phyloP scores from a whole-genome alignment of 2,113 vertebrate species.

The Psilopsiagon aurifrons region DNA sequence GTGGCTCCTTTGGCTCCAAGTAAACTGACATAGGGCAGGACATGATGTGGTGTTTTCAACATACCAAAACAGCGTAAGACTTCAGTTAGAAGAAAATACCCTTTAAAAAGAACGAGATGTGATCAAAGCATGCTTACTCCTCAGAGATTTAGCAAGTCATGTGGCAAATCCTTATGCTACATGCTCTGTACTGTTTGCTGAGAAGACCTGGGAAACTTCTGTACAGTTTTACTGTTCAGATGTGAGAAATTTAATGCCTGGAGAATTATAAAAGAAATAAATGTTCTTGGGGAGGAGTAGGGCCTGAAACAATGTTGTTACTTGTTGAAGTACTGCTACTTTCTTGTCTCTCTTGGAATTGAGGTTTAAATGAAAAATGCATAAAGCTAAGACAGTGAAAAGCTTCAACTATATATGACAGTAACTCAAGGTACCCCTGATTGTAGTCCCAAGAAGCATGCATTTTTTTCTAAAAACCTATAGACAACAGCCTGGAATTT shows the following conservation, averaged over 20 bases:
- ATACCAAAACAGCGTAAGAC: not conserved
- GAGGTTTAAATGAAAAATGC: not conserved
- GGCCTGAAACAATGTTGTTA: not conserved
- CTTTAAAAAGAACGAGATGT: not conserved
- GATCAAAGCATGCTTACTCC: constrained; percentile 27
- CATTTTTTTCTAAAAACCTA: not conserved
- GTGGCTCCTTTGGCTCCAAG: not conserved
- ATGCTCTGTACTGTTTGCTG: not conserved
- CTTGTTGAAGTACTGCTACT: not conserved
- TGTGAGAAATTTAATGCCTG: not conserved
- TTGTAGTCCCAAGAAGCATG: not conserved
- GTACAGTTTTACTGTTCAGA: not conserved
- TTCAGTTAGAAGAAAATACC: not conserved
- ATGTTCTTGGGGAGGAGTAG: not conserved
- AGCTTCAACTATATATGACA: not conserved
- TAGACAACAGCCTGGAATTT: not conserved
- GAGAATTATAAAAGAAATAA: not conserved
- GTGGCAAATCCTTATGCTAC: constrained; percentile 6
- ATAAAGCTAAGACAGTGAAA: not conserved
- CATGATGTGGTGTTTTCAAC: constrained; percentile 6
- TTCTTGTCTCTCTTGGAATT: not conserved
- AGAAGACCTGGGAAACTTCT: not conserved
- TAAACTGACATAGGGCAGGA: not conserved
- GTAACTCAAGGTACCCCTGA: not conserved
- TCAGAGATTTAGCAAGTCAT: constrained; percentile 15